Percentiles rank a stretch among this genome's conserved stretches.
phyloP scores from a whole-genome alignment of 2,888 invertebrate species.

The Lepeophtheirus nordmannii region DNA sequence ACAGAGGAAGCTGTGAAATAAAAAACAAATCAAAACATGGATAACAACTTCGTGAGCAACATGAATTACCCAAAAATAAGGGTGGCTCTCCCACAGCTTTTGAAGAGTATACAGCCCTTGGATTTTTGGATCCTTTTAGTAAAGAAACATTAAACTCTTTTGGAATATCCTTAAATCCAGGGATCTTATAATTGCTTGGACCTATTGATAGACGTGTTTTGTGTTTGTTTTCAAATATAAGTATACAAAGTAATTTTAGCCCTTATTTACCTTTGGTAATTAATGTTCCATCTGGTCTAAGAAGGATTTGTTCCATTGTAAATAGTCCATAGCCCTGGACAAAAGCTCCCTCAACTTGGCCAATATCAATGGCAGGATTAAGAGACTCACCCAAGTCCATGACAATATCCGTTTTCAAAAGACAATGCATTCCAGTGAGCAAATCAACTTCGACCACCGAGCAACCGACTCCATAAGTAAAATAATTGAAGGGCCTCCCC shows the following conservation, averaged over 20 bases:
- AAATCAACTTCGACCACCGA: constrained; percentile 85
- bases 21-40: not conserved
- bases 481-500: constrained; percentile 65
- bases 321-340: constrained; percentile 55
- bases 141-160: constrained; percentile 66
- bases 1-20: constrained; percentile 49
- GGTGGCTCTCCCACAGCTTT: constrained; percentile 96
- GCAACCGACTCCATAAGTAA: constrained; percentile 66
- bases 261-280: constrained; percentile 46
- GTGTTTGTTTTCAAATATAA: constrained; percentile 32
- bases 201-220: constrained; percentile 69
- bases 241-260: too few species aligned
- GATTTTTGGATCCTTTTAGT: constrained; percentile 63
- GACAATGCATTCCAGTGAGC: constrained; percentile 64
- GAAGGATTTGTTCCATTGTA: constrained; percentile 31
- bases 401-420: constrained; percentile 75
- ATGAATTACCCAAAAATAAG: constrained; percentile 46
- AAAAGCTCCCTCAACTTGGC: constrained; percentile 89
- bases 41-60: not conserved
- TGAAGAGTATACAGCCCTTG: constrained; percentile 87
- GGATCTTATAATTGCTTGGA: constrained; percentile 84
- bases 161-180: constrained; percentile 34
- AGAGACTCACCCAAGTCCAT: constrained; percentile 91
- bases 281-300: constrained; percentile 63
- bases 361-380: constrained; percentile 90